These are phyloP conservation scores for Triplophysa dalaica DNA, from an alignment of 2,113 vertebrate genomes.

Conservation along the genomic window DNA sequence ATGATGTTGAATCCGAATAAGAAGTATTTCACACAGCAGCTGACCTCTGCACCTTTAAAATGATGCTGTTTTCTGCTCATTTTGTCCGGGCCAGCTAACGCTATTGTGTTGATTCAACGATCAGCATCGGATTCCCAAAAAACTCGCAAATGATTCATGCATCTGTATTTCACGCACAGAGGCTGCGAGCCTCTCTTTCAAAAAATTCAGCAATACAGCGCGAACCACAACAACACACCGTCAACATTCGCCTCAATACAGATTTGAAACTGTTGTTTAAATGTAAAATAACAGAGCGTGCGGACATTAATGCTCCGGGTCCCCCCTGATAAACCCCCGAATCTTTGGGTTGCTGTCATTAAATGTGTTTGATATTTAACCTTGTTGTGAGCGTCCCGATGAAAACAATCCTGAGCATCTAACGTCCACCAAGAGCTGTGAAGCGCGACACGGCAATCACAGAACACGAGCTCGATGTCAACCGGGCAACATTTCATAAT, in stretches of 20 bases:
- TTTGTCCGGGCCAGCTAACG: conserved; percentile 56
- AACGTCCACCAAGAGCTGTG: conserved; percentile 58
- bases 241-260: background rate
- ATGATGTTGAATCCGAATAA: conserved; percentile 80
- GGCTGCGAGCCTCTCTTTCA: background rate
- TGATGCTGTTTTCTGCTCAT: conserved; percentile 77
- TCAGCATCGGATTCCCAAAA: background rate
- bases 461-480: background rate
- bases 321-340: conserved; percentile 9
- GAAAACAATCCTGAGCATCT: conserved; percentile 21
- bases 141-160: background rate
- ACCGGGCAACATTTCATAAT: conserved; percentile 13
- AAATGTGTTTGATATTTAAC: conserved; percentile 33
- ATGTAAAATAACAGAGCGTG: background rate
- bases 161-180: background rate
- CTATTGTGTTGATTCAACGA: conserved; percentile 6
- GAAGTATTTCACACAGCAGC: conserved; percentile 80
- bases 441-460: conserved; percentile 13
- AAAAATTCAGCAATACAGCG: background rate
- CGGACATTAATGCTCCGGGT: conserved; percentile 9
- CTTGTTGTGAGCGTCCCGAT: conserved; percentile 40
- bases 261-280: background rate
- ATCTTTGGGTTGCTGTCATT: conserved; percentile 22
- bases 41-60: conserved; percentile 77
- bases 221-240: conserved; percentile 40